Conservation (phyloP, 2,888 invertebrate genomes). For the Sicus ferrugineus region DNA sequence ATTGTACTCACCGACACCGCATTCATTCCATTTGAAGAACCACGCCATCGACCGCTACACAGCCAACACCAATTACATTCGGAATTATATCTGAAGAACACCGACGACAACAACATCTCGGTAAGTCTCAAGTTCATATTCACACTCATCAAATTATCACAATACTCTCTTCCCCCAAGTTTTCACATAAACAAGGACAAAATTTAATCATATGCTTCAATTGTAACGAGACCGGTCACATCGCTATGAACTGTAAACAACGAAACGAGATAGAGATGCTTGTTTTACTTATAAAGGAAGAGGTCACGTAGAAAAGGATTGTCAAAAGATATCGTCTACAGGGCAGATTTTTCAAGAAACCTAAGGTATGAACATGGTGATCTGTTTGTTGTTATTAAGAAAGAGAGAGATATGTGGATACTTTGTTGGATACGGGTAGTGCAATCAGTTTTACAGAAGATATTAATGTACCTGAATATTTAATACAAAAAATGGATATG, state of each 20-base stretch:
- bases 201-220: background rate
- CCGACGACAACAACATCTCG: too few species aligned
- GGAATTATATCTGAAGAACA: too few species aligned
- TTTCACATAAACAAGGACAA: too few species aligned
- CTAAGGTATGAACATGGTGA: background rate
- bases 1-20: too few species aligned
- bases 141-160: too few species aligned
- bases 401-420: background rate
- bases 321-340: background rate
- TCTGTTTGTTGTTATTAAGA: background rate
- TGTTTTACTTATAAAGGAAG: background rate
- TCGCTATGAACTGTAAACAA: background rate
- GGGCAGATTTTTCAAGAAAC: background rate
- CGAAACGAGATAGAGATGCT: background rate
- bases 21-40: too few species aligned
- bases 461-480: background rate
- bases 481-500: background rate
- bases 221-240: background rate
- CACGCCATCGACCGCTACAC: too few species aligned
- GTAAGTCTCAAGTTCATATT: too few species aligned
- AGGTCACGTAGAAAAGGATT: background rate
- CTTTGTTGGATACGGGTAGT: background rate
- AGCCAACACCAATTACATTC: too few species aligned
- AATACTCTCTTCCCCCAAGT: too few species aligned
- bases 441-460: background rate